Conservation (phyloP, 1,140 invertebrate genomes). For the Drosophila kanapiae region DNA sequence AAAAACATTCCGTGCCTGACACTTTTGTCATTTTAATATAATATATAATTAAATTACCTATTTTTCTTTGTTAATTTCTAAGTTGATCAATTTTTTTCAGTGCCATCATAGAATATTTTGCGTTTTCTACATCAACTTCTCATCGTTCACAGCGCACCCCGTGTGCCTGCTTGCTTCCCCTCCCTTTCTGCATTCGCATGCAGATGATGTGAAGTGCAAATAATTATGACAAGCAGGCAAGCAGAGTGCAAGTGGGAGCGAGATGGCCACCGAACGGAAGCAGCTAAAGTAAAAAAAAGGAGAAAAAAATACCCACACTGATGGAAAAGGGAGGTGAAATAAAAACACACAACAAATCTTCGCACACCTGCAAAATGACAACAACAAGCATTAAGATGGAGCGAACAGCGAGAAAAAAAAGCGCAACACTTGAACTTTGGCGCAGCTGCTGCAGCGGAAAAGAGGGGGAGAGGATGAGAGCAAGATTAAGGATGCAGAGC, state of each 20-base stretch:
- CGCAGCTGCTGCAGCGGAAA: slow-evolving; percentile 68
- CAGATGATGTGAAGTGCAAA: slow-evolving; percentile 78
- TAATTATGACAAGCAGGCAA: slow-evolving; percentile 72
- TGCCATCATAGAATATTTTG: background rate
- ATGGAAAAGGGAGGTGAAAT: slow-evolving; percentile 26
- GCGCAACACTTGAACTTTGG: slow-evolving; percentile 79
- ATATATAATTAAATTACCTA: too few relatives aligned
- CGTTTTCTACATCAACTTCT: slow-evolving; percentile 23
- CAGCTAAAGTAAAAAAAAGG: slow-evolving; percentile 29
- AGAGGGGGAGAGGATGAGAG: background rate
- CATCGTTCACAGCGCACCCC: background rate
- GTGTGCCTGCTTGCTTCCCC: background rate
- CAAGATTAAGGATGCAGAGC: slow-evolving; percentile 4
- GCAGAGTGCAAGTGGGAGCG: slow-evolving; percentile 11
- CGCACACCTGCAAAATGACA: slow-evolving; percentile 73
- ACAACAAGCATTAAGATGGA: slow-evolving; percentile 35
- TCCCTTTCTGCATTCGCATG: slow-evolving; percentile 35
- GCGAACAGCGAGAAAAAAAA: slow-evolving; percentile 21
- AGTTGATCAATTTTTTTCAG: background rate
- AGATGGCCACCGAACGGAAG: slow-evolving; percentile 60
- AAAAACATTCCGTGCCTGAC: too few relatives aligned
- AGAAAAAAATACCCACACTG: slow-evolving; percentile 15
- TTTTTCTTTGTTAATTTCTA: background rate
- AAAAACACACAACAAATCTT: slow-evolving; percentile 60
- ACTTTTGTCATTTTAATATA: too few relatives aligned